phyloP scores from a whole-genome alignment of 23 tunicate species.

The Halocynthia aurantium region DNA sequence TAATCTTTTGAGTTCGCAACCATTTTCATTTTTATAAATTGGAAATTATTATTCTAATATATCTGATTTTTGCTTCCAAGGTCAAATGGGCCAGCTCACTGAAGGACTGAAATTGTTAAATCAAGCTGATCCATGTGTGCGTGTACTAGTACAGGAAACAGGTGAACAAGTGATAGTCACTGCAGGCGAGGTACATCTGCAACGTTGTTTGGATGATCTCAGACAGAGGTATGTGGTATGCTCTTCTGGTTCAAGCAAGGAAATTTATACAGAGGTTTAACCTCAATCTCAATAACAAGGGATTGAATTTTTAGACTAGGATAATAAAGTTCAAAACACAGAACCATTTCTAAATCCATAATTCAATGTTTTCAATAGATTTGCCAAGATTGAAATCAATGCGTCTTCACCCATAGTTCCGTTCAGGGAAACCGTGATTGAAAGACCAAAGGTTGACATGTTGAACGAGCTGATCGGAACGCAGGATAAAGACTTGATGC shows the following conservation, averaged over 20 bases:
- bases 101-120: slow-evolving; percentile 83
- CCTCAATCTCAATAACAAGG: no score
- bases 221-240: slow-evolving; percentile 26
- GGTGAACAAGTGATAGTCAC: slow-evolving; percentile 97
- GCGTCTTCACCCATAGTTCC: slow-evolving; percentile 94
- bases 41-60: not conserved
- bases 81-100: slow-evolving; percentile 68
- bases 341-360: no score
- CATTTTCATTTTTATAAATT: not conserved
- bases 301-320: no score
- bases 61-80: slow-evolving; percentile 20
- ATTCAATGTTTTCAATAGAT: slow-evolving; percentile 16
- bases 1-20: slow-evolving; percentile 40
- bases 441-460: slow-evolving; percentile 89
- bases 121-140: slow-evolving; percentile 96
- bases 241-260: not conserved
- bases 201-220: slow-evolving; percentile 89
- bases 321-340: no score
- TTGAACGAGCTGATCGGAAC: slow-evolving; percentile 84
- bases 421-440: slow-evolving; percentile 92
- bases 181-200: slow-evolving; percentile 96
- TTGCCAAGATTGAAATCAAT: slow-evolving; percentile 72
- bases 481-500: slow-evolving; percentile 89
- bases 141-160: slow-evolving; percentile 82
- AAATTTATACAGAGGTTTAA: no score